Evolutionary conservation across 1,140 invertebrate species (phyloP).

Genomic region (Branchinecta lynchi): DNA sequence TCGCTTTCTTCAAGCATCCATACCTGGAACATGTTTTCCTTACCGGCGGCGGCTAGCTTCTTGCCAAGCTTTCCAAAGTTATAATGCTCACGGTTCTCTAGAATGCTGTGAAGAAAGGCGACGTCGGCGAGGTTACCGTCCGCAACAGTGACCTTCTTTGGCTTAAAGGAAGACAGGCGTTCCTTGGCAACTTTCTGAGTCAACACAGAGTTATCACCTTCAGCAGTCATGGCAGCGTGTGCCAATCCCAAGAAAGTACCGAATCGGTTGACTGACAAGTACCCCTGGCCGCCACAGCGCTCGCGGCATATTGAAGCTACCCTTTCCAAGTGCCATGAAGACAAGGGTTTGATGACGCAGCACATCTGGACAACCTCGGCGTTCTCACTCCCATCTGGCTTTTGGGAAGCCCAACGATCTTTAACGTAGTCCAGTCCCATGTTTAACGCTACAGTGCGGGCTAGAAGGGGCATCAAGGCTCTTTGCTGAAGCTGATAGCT

Average conservation of each 20-base stretch:
- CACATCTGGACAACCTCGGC: constrained; percentile 30
- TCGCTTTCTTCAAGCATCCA: constrained; percentile 30
- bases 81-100: constrained; percentile 25
- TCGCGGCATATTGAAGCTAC: constrained; percentile 28
- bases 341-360: constrained; percentile 30
- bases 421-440: constrained; percentile 31
- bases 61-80: constrained; percentile 25
- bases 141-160: constrained; percentile 14
- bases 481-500: constrained; percentile 31
- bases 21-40: constrained; percentile 25
- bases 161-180: constrained; percentile 24
- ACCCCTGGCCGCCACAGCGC: constrained; percentile 31
- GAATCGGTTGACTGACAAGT: constrained; percentile 29
- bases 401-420: constrained; percentile 27
- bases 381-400: constrained; percentile 27
- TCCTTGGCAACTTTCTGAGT: constrained; percentile 32
- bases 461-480: constrained; percentile 30
- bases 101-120: constrained; percentile 24
- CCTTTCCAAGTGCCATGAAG: constrained; percentile 28
- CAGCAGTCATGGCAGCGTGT: constrained; percentile 31
- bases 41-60: constrained; percentile 27
- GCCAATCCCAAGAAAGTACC: constrained; percentile 28
- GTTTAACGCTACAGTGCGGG: constrained; percentile 30
- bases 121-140: constrained; percentile 19
- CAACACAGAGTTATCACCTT: constrained; percentile 30